A percentile compares a stretch with the other conserved stretches of the same genome.
Conservation (phyloP, 2,888 invertebrate species). For the Ormyrus thymus region DNA sequence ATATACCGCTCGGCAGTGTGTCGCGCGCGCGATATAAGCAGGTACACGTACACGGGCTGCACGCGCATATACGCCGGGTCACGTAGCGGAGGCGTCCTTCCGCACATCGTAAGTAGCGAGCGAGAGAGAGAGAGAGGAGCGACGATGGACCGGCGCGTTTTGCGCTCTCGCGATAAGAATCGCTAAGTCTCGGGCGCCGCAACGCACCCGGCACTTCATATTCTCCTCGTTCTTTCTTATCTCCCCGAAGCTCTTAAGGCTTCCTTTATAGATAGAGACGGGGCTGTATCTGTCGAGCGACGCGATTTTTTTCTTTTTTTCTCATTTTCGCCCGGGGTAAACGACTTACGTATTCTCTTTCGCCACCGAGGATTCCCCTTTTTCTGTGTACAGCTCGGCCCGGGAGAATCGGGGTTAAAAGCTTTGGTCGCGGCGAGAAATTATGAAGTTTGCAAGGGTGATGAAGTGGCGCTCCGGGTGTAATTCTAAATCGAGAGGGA, state of each 20-base stretch:
- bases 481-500: too few relatives aligned
- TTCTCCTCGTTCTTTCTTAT: background rate
- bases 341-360: slow-evolving; percentile 1
- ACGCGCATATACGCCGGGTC: background rate
- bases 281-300: background rate
- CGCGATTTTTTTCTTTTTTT: background rate
- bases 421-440: background rate
- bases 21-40: too few relatives aligned
- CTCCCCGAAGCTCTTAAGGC: background rate
- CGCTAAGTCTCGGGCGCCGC: background rate
- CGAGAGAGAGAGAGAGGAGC: too few relatives aligned
- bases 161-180: background rate
- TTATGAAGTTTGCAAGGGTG: background rate
- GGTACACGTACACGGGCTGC: too few relatives aligned
- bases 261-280: background rate
- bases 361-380: background rate
- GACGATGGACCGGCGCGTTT: too few relatives aligned
- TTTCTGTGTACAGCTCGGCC: background rate
- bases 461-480: background rate
- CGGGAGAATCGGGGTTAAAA: slow-evolving; percentile 6
- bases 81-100: slow-evolving; percentile 24
- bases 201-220: background rate
- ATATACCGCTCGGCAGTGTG: slow-evolving; percentile 6
- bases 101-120: slow-evolving; percentile 15
- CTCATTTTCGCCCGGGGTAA: slow-evolving; percentile 7